phyloP scores from a whole-genome alignment of 1,140 invertebrate species.

The Musca vetustissima region DNA sequence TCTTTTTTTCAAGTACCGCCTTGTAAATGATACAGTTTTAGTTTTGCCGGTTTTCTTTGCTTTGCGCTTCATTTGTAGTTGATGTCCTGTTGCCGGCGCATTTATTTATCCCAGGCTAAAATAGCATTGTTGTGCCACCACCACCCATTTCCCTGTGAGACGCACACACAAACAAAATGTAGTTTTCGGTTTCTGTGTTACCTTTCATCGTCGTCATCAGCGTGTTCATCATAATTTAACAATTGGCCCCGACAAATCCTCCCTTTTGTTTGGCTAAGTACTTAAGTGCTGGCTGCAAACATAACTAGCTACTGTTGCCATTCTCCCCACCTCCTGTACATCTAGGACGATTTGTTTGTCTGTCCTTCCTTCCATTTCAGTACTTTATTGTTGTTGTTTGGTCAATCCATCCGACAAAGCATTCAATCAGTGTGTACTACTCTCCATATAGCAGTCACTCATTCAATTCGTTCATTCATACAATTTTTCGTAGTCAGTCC shows the following conservation, averaged over 20 bases:
- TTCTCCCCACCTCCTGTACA: too few species aligned
- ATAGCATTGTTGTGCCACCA: too few species aligned
- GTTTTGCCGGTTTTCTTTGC: not conserved
- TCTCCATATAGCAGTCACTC: too few species aligned
- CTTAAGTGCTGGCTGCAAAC: slow-evolving; percentile 1
- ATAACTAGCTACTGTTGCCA: too few species aligned
- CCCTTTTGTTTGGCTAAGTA: slow-evolving; percentile 15
- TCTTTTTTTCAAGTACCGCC: not conserved
- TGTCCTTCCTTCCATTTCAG: too few species aligned
- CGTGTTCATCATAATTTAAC: slow-evolving; percentile 1
- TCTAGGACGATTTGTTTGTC: too few species aligned
- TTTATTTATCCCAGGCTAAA: not conserved
- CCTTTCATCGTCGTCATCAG: not conserved
- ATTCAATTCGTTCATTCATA: too few species aligned
- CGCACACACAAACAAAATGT: too few species aligned
- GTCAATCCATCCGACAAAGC: too few species aligned
- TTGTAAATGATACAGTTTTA: slow-evolving; percentile 16
- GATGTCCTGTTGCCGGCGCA: slow-evolving; percentile 10
- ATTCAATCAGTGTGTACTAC: too few species aligned
- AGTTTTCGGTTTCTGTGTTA: slow-evolving; percentile 4
- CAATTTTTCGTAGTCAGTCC: not conserved
- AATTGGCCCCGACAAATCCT: slow-evolving; percentile 18
- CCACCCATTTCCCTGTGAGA: too few species aligned
- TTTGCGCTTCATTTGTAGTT: not conserved
- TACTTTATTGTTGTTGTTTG: too few species aligned